Conservation (phyloP, 2,888 invertebrate species). For the Hydrotaea cyrtoneurina region DNA sequence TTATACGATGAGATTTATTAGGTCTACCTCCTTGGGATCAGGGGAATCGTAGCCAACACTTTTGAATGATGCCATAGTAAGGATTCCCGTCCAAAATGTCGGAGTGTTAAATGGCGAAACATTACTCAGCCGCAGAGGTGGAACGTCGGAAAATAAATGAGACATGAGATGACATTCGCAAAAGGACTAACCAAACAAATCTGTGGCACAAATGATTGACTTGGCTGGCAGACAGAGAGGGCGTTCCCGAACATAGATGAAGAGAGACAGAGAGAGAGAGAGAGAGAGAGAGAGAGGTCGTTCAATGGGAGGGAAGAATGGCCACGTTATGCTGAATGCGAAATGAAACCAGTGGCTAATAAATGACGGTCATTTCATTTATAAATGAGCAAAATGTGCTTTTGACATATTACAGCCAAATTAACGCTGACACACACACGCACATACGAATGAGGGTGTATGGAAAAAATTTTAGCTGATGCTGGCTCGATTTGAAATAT, state of each 20-base stretch:
- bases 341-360: slow-evolving; percentile 15
- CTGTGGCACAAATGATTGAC: not conserved
- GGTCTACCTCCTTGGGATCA: not conserved
- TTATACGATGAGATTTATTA: too few relatives aligned
- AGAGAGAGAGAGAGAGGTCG: not conserved
- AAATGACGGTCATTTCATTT: slow-evolving; percentile 55
- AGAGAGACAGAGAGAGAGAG: not conserved
- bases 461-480: not conserved
- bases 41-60: not conserved
- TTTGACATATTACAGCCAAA: slow-evolving; percentile 52
- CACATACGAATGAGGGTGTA: not conserved
- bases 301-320: too few relatives aligned
- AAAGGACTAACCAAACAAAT: not conserved
- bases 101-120: slow-evolving; percentile 31
- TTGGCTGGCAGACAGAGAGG: not conserved
- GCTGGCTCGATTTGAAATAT: not conserved
- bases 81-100: not conserved
- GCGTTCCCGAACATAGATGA: too few relatives aligned
- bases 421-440: too few relatives aligned
- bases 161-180: slow-evolving; percentile 33
- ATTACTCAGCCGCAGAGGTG: slow-evolving; percentile 44
- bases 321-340: too few relatives aligned
- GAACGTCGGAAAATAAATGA: slow-evolving; percentile 21
- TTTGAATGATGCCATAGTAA: not conserved
- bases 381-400: slow-evolving; percentile 45